These are phyloP conservation scores for Atta texana DNA, from an alignment of 1,140 invertebrate species.

Conservation along the genomic window DNA sequence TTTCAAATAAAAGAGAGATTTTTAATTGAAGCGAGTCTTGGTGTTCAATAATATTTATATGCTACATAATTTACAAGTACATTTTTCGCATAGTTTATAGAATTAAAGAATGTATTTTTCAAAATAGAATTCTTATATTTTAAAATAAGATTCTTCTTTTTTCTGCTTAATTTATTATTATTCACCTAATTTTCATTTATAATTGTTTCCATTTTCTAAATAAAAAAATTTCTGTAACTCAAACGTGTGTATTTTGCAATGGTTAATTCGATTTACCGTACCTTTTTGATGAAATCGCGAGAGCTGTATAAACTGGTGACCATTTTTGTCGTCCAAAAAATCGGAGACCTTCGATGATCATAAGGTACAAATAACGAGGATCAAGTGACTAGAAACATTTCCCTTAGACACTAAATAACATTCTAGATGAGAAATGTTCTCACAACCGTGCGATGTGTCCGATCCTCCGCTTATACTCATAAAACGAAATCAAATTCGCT, in stretches of 20 bases:
- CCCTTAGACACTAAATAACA: slow-evolving; percentile 83
- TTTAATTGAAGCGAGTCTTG: too few species aligned
- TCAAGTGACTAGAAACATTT: slow-evolving; percentile 63
- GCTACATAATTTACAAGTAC: too few species aligned
- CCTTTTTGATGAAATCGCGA: not conserved
- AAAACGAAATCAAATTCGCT: not conserved
- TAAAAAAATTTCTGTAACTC: not conserved
- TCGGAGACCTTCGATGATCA: slow-evolving; percentile 29
- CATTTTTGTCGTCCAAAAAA: not conserved
- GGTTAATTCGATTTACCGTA: not conserved
- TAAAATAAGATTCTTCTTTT: too few species aligned
- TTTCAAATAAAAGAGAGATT: too few species aligned
- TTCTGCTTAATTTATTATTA: too few species aligned
- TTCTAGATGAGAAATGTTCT: slow-evolving; percentile 20
- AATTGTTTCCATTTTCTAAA: not conserved
- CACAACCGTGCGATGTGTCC: not conserved
- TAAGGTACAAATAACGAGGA: slow-evolving; percentile 2
- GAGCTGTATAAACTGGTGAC: slow-evolving; percentile 19
- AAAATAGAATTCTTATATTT: too few species aligned
- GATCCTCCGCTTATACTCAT: slow-evolving; percentile 7
- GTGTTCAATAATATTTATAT: too few species aligned
- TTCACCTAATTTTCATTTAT: too few species aligned
- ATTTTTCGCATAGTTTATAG: too few species aligned
- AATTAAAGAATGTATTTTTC: too few species aligned
- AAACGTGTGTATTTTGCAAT: not conserved